Evolutionary conservation across 2,888 invertebrate genomes (phyloP).

Genomic region (Corbicula japonica): DNA sequence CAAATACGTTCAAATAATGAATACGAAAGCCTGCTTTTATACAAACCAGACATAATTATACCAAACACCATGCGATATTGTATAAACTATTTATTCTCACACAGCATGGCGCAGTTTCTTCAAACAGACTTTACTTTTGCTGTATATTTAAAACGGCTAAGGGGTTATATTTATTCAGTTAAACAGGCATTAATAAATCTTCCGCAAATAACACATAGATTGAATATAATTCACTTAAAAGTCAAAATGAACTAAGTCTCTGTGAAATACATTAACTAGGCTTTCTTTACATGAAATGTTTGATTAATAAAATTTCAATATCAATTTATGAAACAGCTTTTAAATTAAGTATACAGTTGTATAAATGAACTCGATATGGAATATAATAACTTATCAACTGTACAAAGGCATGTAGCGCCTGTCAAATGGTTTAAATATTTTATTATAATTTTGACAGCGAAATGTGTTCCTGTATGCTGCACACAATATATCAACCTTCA

Average conservation of each 20-base stretch:
- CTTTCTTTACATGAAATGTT: no score
- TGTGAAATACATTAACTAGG: constrained; percentile 30
- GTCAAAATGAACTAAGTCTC: constrained; percentile 16
- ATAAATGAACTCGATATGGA: no score
- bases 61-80: constrained; percentile 1
- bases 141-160: constrained; percentile 25
- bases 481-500: no score
- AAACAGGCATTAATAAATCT: constrained; percentile 18
- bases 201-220: constrained; percentile 16
- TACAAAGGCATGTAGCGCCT: neutral
- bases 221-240: constrained; percentile 25
- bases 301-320: no score
- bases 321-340: no score
- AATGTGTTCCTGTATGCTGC: no score
- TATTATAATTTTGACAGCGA: neutral
- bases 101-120: neutral
- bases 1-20: constrained; percentile 22
- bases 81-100: constrained; percentile 32
- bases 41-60: constrained; percentile 30
- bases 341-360: no score
- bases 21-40: constrained; percentile 2
- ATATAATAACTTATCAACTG: constrained; percentile 3
- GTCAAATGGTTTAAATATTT: constrained; percentile 8
- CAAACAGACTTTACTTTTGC: constrained; percentile 20
- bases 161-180: constrained; percentile 16